phyloP scores from a whole-genome alignment of 2,113 vertebrate species.

The Sebastes fasciatus region DNA sequence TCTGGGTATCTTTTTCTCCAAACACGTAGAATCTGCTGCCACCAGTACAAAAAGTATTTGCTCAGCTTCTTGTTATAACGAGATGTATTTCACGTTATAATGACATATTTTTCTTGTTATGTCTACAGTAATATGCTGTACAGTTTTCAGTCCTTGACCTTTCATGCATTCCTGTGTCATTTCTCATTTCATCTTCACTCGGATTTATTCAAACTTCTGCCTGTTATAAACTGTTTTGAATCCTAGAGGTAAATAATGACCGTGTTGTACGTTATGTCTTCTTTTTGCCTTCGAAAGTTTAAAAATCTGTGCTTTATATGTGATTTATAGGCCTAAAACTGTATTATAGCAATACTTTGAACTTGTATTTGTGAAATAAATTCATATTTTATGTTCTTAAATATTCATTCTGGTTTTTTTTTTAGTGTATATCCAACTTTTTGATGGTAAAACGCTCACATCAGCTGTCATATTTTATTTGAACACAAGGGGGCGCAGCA shows the following conservation, averaged over 20 bases:
- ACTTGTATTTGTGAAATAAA: slow-evolving; percentile 59
- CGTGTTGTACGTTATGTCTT: neutral
- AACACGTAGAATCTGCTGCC: neutral
- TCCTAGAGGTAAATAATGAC: neutral
- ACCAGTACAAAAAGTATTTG: slow-evolving; percentile 6
- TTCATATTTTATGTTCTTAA: slow-evolving; percentile 43
- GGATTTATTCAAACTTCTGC: neutral
- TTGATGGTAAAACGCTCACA: neutral
- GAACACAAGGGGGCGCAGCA: slow-evolving; percentile 31
- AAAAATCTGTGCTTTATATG: slow-evolving; percentile 18
- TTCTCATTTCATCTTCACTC: neutral
- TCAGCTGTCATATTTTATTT: slow-evolving; percentile 1
- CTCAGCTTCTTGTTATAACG: neutral
- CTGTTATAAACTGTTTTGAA: neutral
- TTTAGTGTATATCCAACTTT: neutral
- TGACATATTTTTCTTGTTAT: neutral
- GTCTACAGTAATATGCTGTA: neutral
- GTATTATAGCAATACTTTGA: slow-evolving; percentile 54
- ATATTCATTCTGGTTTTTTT: neutral
- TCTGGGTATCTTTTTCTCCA: neutral
- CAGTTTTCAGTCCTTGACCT: neutral
- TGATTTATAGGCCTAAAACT: slow-evolving; percentile 38
- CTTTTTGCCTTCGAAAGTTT: slow-evolving; percentile 19
- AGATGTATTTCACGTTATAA: neutral
- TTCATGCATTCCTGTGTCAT: neutral